Evolutionary conservation across 2,113 vertebrate genomes (phyloP).

Genomic region (Sus scrofa): T2T-Sscrofa CM000813.6:149815501-149816000

Average conservation of each 20-base stretch:
- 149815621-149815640: not conserved
- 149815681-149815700: not conserved
- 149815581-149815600: not conserved
- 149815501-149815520: not conserved
- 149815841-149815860: not conserved
- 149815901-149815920: not conserved
- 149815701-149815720: not conserved
- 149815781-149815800: not conserved
- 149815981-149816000: not conserved
- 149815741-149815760: not conserved
- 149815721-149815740: not conserved
- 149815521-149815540: not conserved
- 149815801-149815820: not conserved
- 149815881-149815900: not conserved
- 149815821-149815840: not conserved
- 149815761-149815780: not conserved
- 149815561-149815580: not conserved
- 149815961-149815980: rapidly evolving
- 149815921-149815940: not conserved
- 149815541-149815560: not conserved
- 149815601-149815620: too few relatives aligned
- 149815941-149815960: not conserved
- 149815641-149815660: not conserved
- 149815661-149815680: not conserved
- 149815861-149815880: not conserved